Base-by-base conservation (phyloP, 2,888 invertebrate genomes). In the Archaeoteleia sp. region DNA sequence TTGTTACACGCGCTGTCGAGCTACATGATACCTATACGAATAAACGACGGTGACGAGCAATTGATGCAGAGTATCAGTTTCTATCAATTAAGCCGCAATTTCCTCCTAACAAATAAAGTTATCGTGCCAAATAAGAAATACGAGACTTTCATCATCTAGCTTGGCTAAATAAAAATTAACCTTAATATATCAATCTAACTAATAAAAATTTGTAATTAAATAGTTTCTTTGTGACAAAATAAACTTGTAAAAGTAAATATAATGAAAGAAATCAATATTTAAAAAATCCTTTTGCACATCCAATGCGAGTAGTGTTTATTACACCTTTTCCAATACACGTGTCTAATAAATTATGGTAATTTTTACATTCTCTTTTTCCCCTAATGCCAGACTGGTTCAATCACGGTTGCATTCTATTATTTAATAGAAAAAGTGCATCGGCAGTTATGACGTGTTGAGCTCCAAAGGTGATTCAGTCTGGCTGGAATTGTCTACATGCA, bases 71-170 rank as follows among this genome's bases (percentile, higher is more conserved):
- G 35, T 8, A 57, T 46, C 30, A 57, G 43, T 23, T 39, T 46
- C 39, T 57, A 48, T 57, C 17, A 57, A 57, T 48, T 48, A 48
- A n/a, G 35, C 7, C 23, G 15, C 54, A 43, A 43, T 32, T 48
- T 17, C 30, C 9, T 13, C 8, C 23, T 10, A 29, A 40, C 48
- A 37, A 13, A 54, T 42, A 32, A 27, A 10, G 10, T 30, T 10
- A 15, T n/a, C 17, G 15, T 4, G 7, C 4, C 3, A 5, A 23
- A 7, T 5, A 23, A 23, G 23, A 23, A 7, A 23, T 5, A 23
- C 23, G 23, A 23, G n/a, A 23, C 14, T 9, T 5, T 17, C 25
- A 27, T 37, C 10, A 45, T 43, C 34, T 43, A 45, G 43, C 17
- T 43, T 8, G 17, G 29, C n/a, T 49, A 39, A 55, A 45, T 43